Conservation (phyloP, 2,113 vertebrate species). For the Pollimyrus isidori region DNA sequence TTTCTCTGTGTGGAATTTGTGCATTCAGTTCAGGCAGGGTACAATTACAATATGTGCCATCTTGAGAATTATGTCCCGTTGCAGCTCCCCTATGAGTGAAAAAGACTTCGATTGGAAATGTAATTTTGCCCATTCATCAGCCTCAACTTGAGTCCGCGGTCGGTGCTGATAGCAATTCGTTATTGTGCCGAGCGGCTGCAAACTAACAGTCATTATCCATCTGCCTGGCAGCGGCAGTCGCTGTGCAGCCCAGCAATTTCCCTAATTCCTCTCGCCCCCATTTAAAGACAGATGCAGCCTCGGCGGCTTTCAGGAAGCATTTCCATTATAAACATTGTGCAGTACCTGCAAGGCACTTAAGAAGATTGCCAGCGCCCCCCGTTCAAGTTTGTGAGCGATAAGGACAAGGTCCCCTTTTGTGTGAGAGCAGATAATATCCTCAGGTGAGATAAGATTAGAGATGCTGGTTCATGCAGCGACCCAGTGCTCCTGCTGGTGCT, state of each 20-base stretch:
- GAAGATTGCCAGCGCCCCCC: neutral
- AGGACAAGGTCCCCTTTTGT: neutral
- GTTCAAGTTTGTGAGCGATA: neutral
- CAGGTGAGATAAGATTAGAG: neutral
- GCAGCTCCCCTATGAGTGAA: neutral
- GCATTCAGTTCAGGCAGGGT: neutral
- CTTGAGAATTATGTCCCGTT: neutral
- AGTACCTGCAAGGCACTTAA: neutral
- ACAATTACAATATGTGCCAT: neutral
- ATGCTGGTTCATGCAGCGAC: neutral
- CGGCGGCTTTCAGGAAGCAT: neutral
- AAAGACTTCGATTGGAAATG: constrained; percentile 5
- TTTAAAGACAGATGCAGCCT: neutral
- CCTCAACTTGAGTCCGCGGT: neutral
- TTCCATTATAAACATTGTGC: neutral
- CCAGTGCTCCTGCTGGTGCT: neutral
- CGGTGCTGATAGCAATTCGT: constrained; percentile 2
- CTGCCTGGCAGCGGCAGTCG: neutral
- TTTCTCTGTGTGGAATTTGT: neutral
- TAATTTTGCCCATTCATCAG: constrained; percentile 10
- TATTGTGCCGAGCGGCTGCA: neutral
- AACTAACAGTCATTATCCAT: neutral
- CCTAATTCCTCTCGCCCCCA: neutral
- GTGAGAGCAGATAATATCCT: neutral
- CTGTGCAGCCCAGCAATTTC: neutral